Conservation (phyloP, 2,113 vertebrate genomes). For the Bos taurus region DNA sequence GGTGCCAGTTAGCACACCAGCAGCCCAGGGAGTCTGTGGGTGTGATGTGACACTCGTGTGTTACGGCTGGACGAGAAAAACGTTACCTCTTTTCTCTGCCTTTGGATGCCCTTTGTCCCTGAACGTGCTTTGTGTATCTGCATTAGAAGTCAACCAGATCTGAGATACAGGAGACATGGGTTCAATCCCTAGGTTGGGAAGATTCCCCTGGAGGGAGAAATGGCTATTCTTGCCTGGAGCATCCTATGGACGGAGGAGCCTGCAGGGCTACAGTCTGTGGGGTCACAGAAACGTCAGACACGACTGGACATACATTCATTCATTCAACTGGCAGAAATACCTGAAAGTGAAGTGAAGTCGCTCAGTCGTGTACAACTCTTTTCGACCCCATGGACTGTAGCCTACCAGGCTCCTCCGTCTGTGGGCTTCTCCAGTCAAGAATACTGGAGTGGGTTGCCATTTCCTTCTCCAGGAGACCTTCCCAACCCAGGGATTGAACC, state of each 20-base stretch:
- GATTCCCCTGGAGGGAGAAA: not conserved
- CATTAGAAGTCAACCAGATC: no score
- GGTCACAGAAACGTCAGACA: not conserved
- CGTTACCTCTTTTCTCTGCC: rapidly evolving
- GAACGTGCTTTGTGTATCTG: rapidly evolving
- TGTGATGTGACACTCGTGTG: no score
- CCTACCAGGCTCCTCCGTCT: no score
- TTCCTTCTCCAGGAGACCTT: no score
- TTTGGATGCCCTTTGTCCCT: rapidly evolving
- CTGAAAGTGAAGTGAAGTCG: no score
- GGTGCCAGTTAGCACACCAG: not conserved
- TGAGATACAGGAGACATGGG: not conserved
- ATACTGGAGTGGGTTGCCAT: no score
- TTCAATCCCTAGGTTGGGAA: not conserved
- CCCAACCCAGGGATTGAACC: no score
- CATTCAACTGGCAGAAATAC: not conserved
- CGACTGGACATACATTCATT: rapidly evolving
- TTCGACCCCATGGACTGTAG: no score
- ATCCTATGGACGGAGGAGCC: not conserved
- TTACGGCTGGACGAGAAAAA: rapidly evolving
- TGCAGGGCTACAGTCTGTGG: not conserved
- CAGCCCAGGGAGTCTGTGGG: not conserved
- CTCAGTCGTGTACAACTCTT: no score
- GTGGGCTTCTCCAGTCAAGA: no score
- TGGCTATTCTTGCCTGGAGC: not conserved